Conservation (phyloP, 2,888 invertebrate species). For the Volucella inflata region DNA sequence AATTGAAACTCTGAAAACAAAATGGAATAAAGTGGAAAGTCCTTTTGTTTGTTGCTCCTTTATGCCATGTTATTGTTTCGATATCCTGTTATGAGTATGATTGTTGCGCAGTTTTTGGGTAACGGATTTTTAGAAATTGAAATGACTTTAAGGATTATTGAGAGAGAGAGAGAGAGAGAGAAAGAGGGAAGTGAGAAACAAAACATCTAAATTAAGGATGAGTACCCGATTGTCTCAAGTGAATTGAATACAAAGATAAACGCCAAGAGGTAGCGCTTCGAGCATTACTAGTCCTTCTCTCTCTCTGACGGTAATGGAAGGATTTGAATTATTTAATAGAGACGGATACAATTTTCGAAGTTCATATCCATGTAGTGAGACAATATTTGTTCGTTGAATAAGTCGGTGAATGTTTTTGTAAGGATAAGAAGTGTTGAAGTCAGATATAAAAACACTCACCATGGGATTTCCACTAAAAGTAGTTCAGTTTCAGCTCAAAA, state of each 20-base stretch:
- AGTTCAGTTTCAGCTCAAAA: too few relatives aligned
- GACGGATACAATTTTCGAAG: too few relatives aligned
- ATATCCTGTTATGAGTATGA: slow-evolving; percentile 19
- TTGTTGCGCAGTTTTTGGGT: slow-evolving; percentile 23
- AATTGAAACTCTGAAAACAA: slow-evolving; percentile 22
- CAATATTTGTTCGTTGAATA: too few relatives aligned
- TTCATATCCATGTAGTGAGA: too few relatives aligned
- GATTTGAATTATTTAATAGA: too few relatives aligned
- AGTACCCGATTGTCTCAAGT: not conserved
- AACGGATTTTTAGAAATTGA: slow-evolving; percentile 34
- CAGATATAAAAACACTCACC: too few relatives aligned
- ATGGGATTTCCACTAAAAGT: too few relatives aligned
- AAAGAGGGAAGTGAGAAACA: slow-evolving; percentile 6
- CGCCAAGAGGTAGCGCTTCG: too few relatives aligned
- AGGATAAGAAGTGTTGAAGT: too few relatives aligned
- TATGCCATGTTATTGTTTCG: slow-evolving; percentile 1
- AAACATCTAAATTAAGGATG: not conserved
- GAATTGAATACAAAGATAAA: not conserved
- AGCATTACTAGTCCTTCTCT: too few relatives aligned
- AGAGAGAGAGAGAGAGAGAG: slow-evolving; percentile 13
- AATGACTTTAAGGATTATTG: slow-evolving; percentile 38
- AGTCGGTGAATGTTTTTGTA: too few relatives aligned
- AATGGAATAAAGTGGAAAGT: not conserved
- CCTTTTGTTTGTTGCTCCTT: slow-evolving; percentile 7
- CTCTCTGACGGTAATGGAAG: too few relatives aligned